Conservation (phyloP, 2,888 invertebrate genomes). For the Plebejus argus region DNA sequence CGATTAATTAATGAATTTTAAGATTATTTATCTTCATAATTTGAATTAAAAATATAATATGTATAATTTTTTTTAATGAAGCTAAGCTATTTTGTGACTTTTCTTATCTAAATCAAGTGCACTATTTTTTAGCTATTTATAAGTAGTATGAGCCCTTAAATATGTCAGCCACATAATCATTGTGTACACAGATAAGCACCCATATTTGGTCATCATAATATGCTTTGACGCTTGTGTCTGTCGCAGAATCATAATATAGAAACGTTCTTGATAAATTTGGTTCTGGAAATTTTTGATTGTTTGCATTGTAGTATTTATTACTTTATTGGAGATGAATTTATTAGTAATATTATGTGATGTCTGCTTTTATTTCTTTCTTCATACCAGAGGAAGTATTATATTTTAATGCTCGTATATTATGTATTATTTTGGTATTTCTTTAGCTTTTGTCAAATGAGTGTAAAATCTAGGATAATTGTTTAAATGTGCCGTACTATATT, state of each 20-base stretch:
- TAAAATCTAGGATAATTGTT: background rate
- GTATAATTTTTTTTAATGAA: no score
- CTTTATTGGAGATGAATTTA: background rate
- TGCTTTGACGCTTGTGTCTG: constrained; percentile 19
- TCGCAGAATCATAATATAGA: constrained; percentile 3
- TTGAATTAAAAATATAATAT: background rate
- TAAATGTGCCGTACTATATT: no score
- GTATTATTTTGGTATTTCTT: background rate
- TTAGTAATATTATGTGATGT: no score
- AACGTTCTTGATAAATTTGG: constrained; percentile 3
- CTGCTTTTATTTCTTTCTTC: no score
- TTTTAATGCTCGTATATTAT: background rate
- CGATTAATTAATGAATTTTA: background rate
- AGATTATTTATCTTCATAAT: background rate
- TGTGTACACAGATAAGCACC: constrained; percentile 3
- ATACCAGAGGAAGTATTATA: background rate
- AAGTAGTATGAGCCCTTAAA: background rate
- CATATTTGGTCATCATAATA: constrained; percentile 2
- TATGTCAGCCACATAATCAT: constrained; percentile 8
- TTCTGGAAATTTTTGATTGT: background rate
- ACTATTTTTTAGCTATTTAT: background rate
- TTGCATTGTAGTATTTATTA: background rate
- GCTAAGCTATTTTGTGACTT: background rate
- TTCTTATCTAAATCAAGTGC: background rate
- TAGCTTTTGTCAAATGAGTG: background rate